Conservation (phyloP, 2,113 vertebrate species). For the Tragelaphus buxtoni region DNA sequence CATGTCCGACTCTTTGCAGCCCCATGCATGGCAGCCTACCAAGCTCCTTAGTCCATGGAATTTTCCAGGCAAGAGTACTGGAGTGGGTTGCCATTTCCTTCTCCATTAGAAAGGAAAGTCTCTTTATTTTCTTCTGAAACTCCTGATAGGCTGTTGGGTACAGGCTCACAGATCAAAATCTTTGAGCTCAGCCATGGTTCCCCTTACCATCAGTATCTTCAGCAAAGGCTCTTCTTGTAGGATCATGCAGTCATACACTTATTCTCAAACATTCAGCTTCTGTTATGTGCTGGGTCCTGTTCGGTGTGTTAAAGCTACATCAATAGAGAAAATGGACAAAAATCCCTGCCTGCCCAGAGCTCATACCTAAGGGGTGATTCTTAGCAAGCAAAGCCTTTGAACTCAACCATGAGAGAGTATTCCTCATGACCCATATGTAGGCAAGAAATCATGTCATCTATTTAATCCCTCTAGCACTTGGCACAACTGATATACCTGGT, state of each 20-base stretch:
- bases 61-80: background rate
- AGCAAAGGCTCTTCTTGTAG: background rate
- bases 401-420: background rate
- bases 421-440: background rate
- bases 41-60: background rate
- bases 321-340: background rate
- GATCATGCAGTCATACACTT: background rate
- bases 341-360: background rate
- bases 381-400: background rate
- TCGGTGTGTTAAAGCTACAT: background rate
- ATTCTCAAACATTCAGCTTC: background rate
- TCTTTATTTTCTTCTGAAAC: background rate
- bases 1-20: background rate
- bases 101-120: background rate
- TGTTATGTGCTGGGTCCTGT: background rate
- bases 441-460: background rate
- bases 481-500: background rate
- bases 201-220: background rate
- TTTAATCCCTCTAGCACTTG: background rate
- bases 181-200: background rate
- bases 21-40: background rate
- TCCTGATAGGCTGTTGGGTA: background rate
- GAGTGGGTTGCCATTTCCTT: background rate
- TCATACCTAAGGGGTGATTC: background rate
- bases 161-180: background rate